Base-by-base conservation (phyloP, 2,797 vertebrate species). In the Aphelocoma californica region DNA sequence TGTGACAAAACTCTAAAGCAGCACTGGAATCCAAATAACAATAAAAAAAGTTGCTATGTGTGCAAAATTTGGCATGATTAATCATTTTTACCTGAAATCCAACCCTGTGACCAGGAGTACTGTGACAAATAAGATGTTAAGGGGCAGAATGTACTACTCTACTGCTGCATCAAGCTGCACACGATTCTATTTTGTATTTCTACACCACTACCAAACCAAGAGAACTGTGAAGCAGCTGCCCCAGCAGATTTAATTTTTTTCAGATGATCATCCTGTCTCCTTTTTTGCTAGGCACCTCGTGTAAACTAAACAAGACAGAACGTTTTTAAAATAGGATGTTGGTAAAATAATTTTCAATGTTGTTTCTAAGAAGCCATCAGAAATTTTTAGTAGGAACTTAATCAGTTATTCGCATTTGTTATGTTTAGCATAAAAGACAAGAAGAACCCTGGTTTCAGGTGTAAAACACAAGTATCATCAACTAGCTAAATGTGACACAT, bases 401-500 rank as follows among this genome's bases (percentile, higher is more conserved):
- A 25, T 34, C 29, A 51, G 9, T 64, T 54, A 36, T 51, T 90
- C 54, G 25, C 13, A 78, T 44, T 60, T 90, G 19, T 53, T 81
- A 72, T 2, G 18, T 47, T 88, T 34, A 81, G 29, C 24, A 79
- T 66, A 54, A 64, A 88, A 78, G 32, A 74, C 36, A 78, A 73
- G 12, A 66, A 81, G 5, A 44, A 56, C 9, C 2, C 0, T 6
- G 42, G 42, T 25, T 88, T 86, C 8, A 70, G 19, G 36, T 57
- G 31, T 23, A 77, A 61, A 82, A 34, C 25, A 61, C 14, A 78
- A 83, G 24, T 20, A 85, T 53, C 34, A 77, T n/a, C 72, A 77
- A 64, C 26, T 14, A 74, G 38, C 42, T 81, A 44, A 62, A 86
- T 0, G 0, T 2, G 16, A 40, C 5, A 47, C 2, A 4, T 2